A percentile compares a stretch with the other conserved stretches of the same genome.
Evolutionary conservation across 2,113 vertebrate species (phyloP).

Genomic region (Lynx canadensis): DNA sequence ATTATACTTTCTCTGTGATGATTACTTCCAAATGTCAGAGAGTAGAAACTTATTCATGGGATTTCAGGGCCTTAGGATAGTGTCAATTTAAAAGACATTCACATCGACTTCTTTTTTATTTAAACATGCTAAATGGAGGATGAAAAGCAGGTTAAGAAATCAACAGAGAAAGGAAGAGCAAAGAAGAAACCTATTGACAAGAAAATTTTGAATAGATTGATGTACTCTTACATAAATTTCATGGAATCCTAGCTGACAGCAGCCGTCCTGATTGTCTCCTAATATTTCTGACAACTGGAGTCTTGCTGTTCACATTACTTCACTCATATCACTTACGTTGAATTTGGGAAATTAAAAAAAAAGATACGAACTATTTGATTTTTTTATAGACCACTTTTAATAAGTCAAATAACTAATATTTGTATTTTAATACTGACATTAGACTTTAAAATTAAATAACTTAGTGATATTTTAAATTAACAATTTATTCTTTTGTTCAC

Average conservation of each 20-base stretch:
- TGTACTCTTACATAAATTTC: conserved; percentile 65
- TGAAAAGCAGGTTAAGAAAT: conserved; percentile 78
- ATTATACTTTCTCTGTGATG: conserved; percentile 85
- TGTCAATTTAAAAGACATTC: conserved; percentile 86
- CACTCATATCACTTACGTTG: neutral
- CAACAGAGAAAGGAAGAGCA: conserved; percentile 46
- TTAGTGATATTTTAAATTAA: conserved; percentile 24
- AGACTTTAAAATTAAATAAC: conserved; percentile 11
- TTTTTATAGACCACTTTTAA: conserved; percentile 23
- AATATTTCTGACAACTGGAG: neutral
- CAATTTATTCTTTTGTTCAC: neutral
- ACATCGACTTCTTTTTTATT: conserved; percentile 81
- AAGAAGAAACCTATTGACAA: conserved; percentile 63
- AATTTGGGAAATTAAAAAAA: conserved; percentile 35
- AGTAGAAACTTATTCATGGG: conserved; percentile 81
- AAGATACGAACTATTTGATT: neutral
- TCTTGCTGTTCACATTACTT: neutral
- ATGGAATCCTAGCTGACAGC: neutral
- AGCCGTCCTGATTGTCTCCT: neutral
- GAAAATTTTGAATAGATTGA: conserved; percentile 67
- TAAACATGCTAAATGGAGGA: conserved; percentile 83
- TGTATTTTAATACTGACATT: neutral
- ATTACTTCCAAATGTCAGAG: conserved; percentile 86
- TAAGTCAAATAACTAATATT: neutral
- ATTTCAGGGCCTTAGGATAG: conserved; percentile 80